Percentiles rank a stretch among this genome's conserved stretches.
These are phyloP conservation scores for Pogonomyrmex californicus DNA, from an alignment of 1,140 invertebrate species.

Conservation along the genomic window DNA sequence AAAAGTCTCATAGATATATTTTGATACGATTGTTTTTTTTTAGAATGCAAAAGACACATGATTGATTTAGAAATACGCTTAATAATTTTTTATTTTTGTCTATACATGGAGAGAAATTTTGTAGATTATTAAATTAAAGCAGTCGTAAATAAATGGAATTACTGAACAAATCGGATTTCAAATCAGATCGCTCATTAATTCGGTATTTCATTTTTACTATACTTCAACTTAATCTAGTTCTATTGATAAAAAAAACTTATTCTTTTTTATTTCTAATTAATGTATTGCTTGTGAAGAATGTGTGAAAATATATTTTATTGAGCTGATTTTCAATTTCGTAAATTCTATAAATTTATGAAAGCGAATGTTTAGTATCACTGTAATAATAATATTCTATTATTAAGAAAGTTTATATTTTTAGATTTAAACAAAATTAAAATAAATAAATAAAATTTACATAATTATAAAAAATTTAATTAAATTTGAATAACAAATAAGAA, in stretches of 20 bases:
- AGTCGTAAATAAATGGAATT: conserved; percentile 22
- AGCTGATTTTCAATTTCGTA: neutral
- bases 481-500: neutral
- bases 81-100: conserved; percentile 10
- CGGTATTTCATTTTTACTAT: conserved; percentile 12
- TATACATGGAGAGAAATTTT: conserved; percentile 21
- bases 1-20: conserved; percentile 3
- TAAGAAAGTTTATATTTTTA: neutral
- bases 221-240: conserved; percentile 5
- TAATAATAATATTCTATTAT: neutral
- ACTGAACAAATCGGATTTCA: conserved; percentile 27
- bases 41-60: neutral
- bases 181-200: conserved; percentile 41
- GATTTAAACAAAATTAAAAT: neutral
- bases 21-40: neutral
- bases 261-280: conserved; percentile 36
- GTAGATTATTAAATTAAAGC: neutral
- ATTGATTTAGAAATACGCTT: neutral
- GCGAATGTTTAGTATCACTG: neutral
- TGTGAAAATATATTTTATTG: neutral
- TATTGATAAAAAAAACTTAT: conserved; percentile 19
- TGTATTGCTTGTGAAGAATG: conserved; percentile 5
- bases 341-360: conserved; percentile 35
- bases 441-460: conserved; percentile 3
- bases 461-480: neutral